phyloP scores from a whole-genome alignment of 2,888 invertebrate genomes.

The Troilus luridus region DNA sequence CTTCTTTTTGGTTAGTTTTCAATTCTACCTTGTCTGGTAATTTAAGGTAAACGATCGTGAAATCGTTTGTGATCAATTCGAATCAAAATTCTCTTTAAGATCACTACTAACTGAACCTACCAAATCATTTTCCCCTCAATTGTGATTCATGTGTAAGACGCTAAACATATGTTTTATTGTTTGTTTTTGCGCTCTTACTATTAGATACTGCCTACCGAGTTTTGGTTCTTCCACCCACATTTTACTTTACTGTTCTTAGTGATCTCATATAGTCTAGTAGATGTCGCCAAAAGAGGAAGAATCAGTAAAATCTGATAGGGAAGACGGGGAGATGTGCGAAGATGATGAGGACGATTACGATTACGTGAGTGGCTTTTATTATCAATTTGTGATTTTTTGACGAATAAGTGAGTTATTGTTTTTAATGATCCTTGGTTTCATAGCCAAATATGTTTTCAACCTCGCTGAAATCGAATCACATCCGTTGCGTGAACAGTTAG shows the following conservation, averaged over 20 bases:
- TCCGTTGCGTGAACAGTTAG: not conserved
- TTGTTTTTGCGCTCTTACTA: not conserved
- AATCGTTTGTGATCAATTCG: not conserved
- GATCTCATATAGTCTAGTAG: not conserved
- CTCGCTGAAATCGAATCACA: not conserved
- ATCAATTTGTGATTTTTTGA: not conserved
- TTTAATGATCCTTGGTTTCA: not conserved
- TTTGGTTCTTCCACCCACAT: not conserved
- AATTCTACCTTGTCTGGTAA: no score
- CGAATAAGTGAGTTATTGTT: not conserved
- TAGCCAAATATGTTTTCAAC: not conserved
- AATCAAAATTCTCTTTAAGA: not conserved
- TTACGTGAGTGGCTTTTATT: not conserved
- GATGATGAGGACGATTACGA: not conserved
- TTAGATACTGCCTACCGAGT: not conserved
- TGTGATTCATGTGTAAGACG: not conserved
- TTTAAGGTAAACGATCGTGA: no score
- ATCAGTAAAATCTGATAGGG: not conserved
- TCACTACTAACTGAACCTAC: not conserved
- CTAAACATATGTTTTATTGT: slow-evolving; percentile 11
- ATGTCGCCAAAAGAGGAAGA: slow-evolving; percentile 11
- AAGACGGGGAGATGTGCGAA: slow-evolving; percentile 16
- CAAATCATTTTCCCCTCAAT: not conserved
- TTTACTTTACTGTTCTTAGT: not conserved
- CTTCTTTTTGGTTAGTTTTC: no score